Evolutionary conservation across 2,797 vertebrate species (phyloP).

Genomic region (Phrynocephalus guinanensis): DNA sequence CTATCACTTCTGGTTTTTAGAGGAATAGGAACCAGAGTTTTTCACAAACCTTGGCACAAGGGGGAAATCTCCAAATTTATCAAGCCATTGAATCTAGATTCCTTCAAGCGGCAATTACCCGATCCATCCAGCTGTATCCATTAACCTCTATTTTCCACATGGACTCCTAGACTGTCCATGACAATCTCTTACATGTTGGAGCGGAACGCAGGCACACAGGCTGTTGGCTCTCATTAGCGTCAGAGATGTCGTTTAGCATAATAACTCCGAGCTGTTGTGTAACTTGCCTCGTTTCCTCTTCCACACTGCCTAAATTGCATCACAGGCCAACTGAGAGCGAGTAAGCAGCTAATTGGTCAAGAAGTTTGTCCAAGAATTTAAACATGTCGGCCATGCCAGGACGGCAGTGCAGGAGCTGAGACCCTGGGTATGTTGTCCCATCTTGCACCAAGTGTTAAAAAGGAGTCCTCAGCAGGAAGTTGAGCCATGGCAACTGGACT

Average conservation of each 20-base stretch:
- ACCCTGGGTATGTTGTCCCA: neutral
- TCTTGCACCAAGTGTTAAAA: neutral
- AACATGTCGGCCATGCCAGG: neutral
- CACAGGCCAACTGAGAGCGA: neutral
- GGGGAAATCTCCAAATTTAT: too few species aligned
- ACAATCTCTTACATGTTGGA: neutral
- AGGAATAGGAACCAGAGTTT: too few species aligned
- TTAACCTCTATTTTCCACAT: neutral
- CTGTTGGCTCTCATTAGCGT: neutral
- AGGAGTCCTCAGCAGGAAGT: neutral
- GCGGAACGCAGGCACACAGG: neutral
- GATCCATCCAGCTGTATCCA: neutral
- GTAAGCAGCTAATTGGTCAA: neutral
- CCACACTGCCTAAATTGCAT: neutral
- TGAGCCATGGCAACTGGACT: too few species aligned
- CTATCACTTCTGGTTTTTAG: too few species aligned
- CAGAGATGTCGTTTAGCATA: neutral
- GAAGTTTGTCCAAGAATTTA: neutral
- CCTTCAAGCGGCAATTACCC: neutral
- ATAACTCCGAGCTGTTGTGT: neutral
- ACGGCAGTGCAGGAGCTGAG: neutral
- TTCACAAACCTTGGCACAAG: too few species aligned
- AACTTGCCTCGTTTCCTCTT: constrained; percentile 1
- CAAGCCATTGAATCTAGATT: neutral
- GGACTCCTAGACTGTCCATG: neutral